phyloP scores from a whole-genome alignment of 2,797 vertebrate genomes.

The Diglossa cyanea region DNA sequence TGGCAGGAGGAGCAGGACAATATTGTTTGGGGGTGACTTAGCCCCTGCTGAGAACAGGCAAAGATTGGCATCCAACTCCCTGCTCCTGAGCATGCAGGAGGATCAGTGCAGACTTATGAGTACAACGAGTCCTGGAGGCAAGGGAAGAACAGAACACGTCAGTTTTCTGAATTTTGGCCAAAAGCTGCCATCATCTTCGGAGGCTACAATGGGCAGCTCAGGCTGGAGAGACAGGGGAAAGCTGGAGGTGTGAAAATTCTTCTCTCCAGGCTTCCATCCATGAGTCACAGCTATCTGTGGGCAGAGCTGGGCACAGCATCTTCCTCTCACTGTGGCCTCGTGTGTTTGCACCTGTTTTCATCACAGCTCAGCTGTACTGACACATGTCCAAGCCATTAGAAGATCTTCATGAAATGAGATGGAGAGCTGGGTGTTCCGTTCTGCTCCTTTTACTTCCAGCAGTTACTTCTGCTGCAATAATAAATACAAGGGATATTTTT shows the following conservation, averaged over 20 bases:
- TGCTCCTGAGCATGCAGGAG: background rate
- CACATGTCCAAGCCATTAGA: accelerated
- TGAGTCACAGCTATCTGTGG: background rate
- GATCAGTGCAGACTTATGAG: background rate
- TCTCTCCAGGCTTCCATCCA: background rate
- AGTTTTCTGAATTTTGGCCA: background rate
- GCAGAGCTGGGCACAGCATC: background rate
- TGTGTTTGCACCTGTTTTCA: background rate
- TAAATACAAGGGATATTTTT: background rate
- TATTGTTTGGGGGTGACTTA: background rate
- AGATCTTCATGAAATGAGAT: background rate
- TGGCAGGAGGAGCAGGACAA: background rate
- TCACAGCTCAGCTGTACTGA: background rate
- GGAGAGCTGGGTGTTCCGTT: background rate
- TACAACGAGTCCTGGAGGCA: background rate
- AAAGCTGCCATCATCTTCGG: background rate
- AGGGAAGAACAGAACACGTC: background rate
- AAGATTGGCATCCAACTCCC: background rate
- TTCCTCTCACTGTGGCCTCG: background rate
- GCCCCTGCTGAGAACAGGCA: background rate
- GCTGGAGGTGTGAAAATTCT: background rate
- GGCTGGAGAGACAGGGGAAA: background rate
- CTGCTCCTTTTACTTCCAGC: background rate
- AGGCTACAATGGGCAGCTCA: background rate
- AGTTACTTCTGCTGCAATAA: background rate